A percentile compares a stretch with the other conserved stretches of the same genome.
Conservation (phyloP, 2,797 vertebrate species). For the Centroberyx gerrardi region DNA sequence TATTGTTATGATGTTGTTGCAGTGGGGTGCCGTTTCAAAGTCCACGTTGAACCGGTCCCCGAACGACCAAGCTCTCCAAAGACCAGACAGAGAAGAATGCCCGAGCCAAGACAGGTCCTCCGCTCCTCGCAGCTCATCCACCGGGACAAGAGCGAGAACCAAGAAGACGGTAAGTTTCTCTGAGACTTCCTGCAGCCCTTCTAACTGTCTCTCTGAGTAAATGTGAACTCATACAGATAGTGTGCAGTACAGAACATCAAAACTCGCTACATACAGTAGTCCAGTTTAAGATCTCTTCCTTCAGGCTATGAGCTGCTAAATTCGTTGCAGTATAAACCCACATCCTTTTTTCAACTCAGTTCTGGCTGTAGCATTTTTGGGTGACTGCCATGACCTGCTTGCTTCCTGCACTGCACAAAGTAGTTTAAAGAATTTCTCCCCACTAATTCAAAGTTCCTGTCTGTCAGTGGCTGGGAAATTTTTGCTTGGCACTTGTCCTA, state of each 20-base stretch:
- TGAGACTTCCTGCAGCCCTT: slow-evolving; percentile 1
- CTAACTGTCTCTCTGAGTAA: slow-evolving; percentile 6
- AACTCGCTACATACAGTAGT: background rate
- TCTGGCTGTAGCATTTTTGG: slow-evolving; percentile 51
- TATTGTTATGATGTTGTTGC: slow-evolving; percentile 82
- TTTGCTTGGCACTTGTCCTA: background rate
- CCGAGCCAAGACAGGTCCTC: slow-evolving; percentile 61
- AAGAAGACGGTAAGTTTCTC: slow-evolving; percentile 80
- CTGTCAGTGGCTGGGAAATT: slow-evolving; percentile 23
- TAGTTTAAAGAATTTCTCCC: slow-evolving; percentile 41
- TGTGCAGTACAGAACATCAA: background rate
- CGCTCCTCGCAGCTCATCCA: slow-evolving; percentile 48
- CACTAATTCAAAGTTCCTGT: slow-evolving; percentile 31
- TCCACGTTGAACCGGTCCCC: slow-evolving; percentile 58
- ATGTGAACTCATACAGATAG: background rate
- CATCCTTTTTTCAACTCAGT: slow-evolving; percentile 22
- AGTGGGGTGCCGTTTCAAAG: slow-evolving; percentile 72
- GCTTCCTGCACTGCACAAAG: slow-evolving; percentile 52
- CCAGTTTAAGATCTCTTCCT: slow-evolving; percentile 11
- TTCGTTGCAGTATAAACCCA: slow-evolving; percentile 12
- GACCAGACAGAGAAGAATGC: slow-evolving; percentile 65
- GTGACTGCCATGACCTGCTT: slow-evolving; percentile 45
- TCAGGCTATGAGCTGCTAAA: slow-evolving; percentile 22
- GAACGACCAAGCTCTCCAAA: slow-evolving; percentile 47
- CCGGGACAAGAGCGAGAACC: slow-evolving; percentile 62